These are phyloP conservation scores for Gasterosteus nipponicus DNA, from an alignment of 2,113 vertebrate genomes.

Conservation along the genomic window DNA sequence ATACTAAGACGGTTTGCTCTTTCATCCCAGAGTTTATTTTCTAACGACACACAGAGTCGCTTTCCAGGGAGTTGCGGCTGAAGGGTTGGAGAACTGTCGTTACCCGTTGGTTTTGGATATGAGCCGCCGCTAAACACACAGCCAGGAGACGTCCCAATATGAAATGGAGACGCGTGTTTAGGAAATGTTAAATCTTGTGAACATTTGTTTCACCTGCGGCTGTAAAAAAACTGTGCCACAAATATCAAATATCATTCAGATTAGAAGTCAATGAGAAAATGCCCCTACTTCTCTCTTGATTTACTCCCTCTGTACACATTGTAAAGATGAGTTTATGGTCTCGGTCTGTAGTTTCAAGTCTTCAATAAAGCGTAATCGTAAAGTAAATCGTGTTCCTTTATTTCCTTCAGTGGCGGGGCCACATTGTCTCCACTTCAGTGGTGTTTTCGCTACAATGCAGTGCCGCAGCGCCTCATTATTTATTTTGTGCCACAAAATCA, in stretches of 20 bases:
- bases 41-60: constrained; percentile 18
- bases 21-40: constrained; percentile 1
- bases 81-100: constrained; percentile 29
- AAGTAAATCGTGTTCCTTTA: neutral
- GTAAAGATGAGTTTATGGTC: neutral
- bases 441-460: neutral
- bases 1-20: constrained; percentile 11
- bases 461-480: neutral
- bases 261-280: neutral
- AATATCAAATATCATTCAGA: neutral
- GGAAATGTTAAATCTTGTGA: neutral
- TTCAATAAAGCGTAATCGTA: neutral
- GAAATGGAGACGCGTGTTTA: constrained; percentile 2
- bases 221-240: neutral
- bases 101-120: constrained; percentile 23
- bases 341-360: neutral
- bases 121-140: constrained; percentile 18
- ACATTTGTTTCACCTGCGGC: neutral
- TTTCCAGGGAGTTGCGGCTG: constrained; percentile 28
- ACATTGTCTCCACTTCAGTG: no score
- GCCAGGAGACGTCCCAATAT: constrained; percentile 16
- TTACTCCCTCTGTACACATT: neutral
- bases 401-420: no score
- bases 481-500: neutral
- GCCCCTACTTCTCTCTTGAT: neutral